These are phyloP conservation scores for Asbolus verrucosus DNA, from an alignment of 1,140 invertebrate species.

Conservation along the genomic window DNA sequence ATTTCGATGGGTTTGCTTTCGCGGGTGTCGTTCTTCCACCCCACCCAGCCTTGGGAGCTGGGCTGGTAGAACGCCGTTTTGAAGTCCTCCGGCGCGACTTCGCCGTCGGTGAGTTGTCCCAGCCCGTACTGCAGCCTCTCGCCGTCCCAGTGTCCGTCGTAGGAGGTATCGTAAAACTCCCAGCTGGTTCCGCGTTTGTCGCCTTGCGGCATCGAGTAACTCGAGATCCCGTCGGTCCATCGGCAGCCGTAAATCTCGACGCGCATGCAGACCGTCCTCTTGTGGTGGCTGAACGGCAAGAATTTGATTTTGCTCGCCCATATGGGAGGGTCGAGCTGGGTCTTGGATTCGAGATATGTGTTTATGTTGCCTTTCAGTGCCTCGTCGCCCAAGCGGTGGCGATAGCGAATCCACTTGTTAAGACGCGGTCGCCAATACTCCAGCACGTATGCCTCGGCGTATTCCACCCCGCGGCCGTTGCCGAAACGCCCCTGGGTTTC, in stretches of 20 bases:
- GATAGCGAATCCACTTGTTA: constrained; percentile 79
- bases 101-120: constrained; percentile 84
- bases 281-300: constrained; percentile 78
- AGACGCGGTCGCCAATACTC: constrained; percentile 82
- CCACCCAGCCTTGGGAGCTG: constrained; percentile 86
- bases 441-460: constrained; percentile 79
- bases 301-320: constrained; percentile 80
- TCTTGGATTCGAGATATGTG: constrained; percentile 82
- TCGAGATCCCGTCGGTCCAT: constrained; percentile 80
- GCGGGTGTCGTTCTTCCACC: constrained; percentile 87
- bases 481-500: constrained; percentile 89
- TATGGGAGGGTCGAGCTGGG: constrained; percentile 78
- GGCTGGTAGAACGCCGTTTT: constrained; percentile 75
- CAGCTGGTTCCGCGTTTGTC: constrained; percentile 76
- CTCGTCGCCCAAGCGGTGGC: constrained; percentile 75
- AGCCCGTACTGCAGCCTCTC: constrained; percentile 78
- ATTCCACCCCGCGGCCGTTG: constrained; percentile 86
- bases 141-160: constrained; percentile 75
- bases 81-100: constrained; percentile 75
- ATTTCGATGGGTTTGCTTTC: constrained; percentile 77
- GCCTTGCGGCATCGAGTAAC: constrained; percentile 87
- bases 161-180: constrained; percentile 83
- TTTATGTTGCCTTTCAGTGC: constrained; percentile 84
- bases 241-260: constrained; percentile 82
- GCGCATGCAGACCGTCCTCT: constrained; percentile 82